Evolutionary conservation across 2,113 vertebrate species (phyloP).

Genomic region (Alligator sinensis): DNA sequence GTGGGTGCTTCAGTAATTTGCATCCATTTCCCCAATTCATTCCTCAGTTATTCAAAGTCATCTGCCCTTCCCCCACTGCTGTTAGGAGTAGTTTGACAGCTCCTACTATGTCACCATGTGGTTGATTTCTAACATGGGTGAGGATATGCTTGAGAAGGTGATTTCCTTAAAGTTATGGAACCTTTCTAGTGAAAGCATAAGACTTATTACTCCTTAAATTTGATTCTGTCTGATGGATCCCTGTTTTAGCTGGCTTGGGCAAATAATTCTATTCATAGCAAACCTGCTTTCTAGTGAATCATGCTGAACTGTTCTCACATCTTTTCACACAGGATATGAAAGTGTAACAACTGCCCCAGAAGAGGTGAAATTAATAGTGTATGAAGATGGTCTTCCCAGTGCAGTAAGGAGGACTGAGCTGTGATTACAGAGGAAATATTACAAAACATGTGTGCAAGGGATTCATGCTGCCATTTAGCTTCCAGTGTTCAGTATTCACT

Average conservation of each 20-base stretch:
- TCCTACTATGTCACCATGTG: neutral
- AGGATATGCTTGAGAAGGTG: neutral
- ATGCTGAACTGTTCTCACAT: slow-evolving; percentile 31
- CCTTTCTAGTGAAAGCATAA: slow-evolving; percentile 20
- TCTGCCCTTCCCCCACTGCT: neutral
- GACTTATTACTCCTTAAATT: slow-evolving; percentile 39
- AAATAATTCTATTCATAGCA: neutral
- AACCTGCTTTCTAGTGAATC: neutral
- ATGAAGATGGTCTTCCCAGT: slow-evolving; percentile 1
- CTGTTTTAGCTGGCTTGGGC: neutral
- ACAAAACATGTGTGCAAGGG: slow-evolving; percentile 2
- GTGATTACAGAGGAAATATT: neutral
- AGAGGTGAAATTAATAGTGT: slow-evolving; percentile 45
- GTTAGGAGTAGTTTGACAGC: rapidly evolving
- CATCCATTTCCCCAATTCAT: neutral
- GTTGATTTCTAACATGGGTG: neutral
- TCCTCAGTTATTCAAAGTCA: neutral
- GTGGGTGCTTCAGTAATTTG: neutral
- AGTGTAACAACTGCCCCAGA: slow-evolving; percentile 2
- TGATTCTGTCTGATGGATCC: slow-evolving; percentile 28
- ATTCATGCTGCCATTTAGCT: slow-evolving; percentile 45
- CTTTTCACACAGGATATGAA: slow-evolving; percentile 32
- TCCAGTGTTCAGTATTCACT: slow-evolving; percentile 44
- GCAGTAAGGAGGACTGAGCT: slow-evolving; percentile 1
- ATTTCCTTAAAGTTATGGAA: neutral